Evolutionary conservation across 2,888 invertebrate species (phyloP), one percentile per base, ranked within the genome.

Genomic region (Xestia ashworthii): DNA sequence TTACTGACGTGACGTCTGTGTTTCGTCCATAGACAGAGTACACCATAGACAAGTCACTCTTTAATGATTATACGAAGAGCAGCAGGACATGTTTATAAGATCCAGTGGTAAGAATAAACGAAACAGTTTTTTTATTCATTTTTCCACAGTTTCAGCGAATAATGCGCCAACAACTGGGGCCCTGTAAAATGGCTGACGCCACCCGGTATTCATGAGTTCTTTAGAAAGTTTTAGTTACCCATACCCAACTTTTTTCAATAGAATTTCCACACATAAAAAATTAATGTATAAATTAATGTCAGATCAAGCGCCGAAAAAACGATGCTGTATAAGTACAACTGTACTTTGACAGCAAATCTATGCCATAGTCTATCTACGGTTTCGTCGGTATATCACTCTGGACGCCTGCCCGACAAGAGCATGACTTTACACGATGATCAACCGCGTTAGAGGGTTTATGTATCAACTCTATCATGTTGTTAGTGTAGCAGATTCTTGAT

Each of bases 1-100:
- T 83, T 80, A 86, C 80, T 64, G 74, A 74, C 41, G 67, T 82
- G 53, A 85, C 77, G 65, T 77, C 82, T 74, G 32, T 71, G 67
- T 46, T 60, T 4, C 14, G 12, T 8, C 60, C 38, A 41, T 16
- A 72, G 74, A 69, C 38, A 38, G 19, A 19, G 60, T 4, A 62
- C 19, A 38, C 19, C 32, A 38, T 62, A 62, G 60, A 62, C 19
- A 9, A 62, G 60, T 62, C 60, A 62, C 60, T 62, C 16, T 62
- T 62, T 60, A 60, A 60, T 32, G 16, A 25, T 14, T 1, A 25
- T 58, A 58, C 58, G 14, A n/a, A 55, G 55, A n/a, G n/a, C n/a
- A 55, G n/a, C n/a, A 55, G 53, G 8, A 60, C 16, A 32, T 1
- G 19, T 16, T 60, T 8, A 60, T 60, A 3, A 60, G 32, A 9